Evolutionary conservation across 2,113 vertebrate genomes (phyloP).

Genomic region (Rhadina sibilatrix): DNA sequence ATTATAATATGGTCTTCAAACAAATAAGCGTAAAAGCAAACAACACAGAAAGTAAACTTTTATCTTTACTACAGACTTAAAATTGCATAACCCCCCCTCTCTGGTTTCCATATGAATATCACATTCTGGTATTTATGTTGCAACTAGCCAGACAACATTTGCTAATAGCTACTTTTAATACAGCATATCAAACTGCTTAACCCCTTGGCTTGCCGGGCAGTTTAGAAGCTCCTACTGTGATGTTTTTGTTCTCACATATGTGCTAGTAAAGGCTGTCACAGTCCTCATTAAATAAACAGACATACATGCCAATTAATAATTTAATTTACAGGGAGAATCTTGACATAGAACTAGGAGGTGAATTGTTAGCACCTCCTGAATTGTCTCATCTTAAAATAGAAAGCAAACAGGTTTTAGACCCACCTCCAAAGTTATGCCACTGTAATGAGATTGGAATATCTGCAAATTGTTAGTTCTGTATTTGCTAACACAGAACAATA

Average conservation of each 20-base stretch:
- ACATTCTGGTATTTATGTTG: conserved; percentile 51
- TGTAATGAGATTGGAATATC: conserved; percentile 4
- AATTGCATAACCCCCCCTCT: too few species aligned
- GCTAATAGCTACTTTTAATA: conserved; percentile 66
- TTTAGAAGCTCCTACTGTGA: conserved; percentile 69
- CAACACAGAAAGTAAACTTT: conserved; percentile 21
- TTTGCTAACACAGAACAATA: neutral
- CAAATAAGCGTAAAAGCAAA: conserved; percentile 39
- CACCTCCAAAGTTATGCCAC: neutral
- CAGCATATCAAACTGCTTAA: conserved; percentile 63
- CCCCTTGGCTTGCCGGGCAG: conserved; percentile 64
- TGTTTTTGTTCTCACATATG: conserved; percentile 74
- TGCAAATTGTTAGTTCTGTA: neutral
- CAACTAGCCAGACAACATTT: conserved; percentile 62
- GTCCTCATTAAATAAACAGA: conserved; percentile 74
- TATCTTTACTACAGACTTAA: conserved; percentile 47
- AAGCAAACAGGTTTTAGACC: conserved; percentile 36
- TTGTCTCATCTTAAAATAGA: conserved; percentile 33
- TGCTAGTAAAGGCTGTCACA: conserved; percentile 69
- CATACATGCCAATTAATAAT: conserved; percentile 77
- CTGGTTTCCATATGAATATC: conserved; percentile 56
- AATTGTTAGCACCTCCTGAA: conserved; percentile 49
- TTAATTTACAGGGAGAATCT: conserved; percentile 73
- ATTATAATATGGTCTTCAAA: conserved; percentile 6
- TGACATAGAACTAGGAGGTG: conserved; percentile 64